These are phyloP conservation scores for Eulemur mongoz DNA, from an alignment of 2,797 vertebrate species.

Conservation along the genomic window DNA sequence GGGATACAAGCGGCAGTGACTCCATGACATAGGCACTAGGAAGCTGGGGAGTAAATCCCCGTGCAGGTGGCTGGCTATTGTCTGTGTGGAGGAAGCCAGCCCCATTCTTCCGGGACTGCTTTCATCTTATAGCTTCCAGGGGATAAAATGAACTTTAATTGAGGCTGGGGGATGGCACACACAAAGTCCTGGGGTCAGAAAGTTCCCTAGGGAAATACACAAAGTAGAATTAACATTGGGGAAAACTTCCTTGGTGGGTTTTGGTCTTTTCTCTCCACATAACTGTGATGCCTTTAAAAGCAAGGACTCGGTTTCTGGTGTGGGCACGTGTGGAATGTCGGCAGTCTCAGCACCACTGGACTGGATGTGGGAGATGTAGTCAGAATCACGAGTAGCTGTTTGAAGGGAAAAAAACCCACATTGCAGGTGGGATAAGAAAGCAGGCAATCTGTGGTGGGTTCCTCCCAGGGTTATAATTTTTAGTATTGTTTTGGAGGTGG, in stretches of 20 bases:
- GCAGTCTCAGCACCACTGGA: background rate
- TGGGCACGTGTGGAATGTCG: background rate
- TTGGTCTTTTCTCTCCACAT: background rate
- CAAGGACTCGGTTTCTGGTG: background rate
- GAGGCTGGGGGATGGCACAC: background rate
- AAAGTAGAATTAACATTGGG: background rate
- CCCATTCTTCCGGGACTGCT: background rate
- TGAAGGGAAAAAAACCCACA: background rate
- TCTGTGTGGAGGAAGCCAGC: slow-evolving; percentile 2
- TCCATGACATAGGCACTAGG: slow-evolving; percentile 33
- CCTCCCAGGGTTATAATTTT: background rate
- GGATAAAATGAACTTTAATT: background rate
- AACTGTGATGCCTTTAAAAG: background rate
- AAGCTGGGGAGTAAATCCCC: background rate
- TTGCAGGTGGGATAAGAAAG: background rate
- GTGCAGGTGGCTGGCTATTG: slow-evolving; percentile 69
- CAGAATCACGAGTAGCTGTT: background rate
- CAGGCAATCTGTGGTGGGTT: background rate
- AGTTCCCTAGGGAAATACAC: background rate
- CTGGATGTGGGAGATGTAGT: background rate
- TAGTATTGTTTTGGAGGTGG: background rate
- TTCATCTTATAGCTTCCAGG: slow-evolving; percentile 31
- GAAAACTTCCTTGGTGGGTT: background rate
- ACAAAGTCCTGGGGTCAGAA: background rate
- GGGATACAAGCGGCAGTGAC: background rate